phyloP scores from a whole-genome alignment of 2,113 vertebrate genomes.

The Calidris pygmaea region DNA sequence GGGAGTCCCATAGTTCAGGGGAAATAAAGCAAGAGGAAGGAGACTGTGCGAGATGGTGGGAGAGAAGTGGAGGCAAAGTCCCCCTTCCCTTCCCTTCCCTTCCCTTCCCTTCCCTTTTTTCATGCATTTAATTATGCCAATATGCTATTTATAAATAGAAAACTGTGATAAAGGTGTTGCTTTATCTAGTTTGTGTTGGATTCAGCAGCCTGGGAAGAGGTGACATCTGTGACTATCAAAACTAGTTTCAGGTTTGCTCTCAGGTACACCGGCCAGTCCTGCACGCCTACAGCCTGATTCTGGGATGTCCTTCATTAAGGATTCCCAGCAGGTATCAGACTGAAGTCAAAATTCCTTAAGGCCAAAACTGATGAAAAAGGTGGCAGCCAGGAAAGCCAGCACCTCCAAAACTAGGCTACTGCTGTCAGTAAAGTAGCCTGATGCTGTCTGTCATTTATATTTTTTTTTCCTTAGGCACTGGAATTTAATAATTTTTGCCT shows the following conservation, averaged over 20 bases:
- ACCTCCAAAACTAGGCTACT: background rate
- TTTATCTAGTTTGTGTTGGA: background rate
- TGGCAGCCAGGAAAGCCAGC: background rate
- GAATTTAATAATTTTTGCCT: background rate
- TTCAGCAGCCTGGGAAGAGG: background rate
- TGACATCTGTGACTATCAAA: background rate
- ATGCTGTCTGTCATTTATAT: background rate
- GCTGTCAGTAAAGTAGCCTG: background rate
- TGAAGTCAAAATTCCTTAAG: background rate
- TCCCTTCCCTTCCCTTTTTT: background rate
- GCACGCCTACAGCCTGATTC: accelerated
- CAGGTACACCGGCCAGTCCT: background rate
- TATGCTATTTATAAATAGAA: background rate
- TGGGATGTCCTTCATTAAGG: background rate
- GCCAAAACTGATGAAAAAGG: background rate
- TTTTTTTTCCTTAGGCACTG: background rate
- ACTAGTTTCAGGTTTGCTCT: background rate
- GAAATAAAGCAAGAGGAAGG: background rate
- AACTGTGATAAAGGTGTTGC: background rate
- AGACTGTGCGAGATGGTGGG: background rate
- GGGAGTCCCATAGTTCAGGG: too few species aligned
- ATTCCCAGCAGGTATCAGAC: background rate
- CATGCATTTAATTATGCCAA: background rate
- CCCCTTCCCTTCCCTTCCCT: too few species aligned
- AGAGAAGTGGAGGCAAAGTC: too few species aligned